These are phyloP conservation scores for Volucella zonaria DNA, from an alignment of 2,888 invertebrate species.

Conservation along the genomic window DNA sequence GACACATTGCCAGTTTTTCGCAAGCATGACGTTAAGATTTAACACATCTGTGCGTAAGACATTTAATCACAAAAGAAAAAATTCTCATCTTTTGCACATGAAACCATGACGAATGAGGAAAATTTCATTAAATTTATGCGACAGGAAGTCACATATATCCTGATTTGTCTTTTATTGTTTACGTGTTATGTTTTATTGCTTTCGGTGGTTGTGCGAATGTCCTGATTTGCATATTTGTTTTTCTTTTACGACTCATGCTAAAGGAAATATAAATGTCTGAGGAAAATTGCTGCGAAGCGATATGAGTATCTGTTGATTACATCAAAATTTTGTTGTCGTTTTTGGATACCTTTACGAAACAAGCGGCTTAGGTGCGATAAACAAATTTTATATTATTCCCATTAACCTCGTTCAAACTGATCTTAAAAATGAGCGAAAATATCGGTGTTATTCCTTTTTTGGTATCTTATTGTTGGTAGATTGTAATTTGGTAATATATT, in stretches of 20 bases:
- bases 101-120: conserved; percentile 28
- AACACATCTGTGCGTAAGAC: conserved; percentile 15
- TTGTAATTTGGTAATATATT: no score
- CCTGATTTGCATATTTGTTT: conserved; percentile 37
- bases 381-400: neutral
- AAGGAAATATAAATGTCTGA: conserved; percentile 18
- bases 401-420: no score
- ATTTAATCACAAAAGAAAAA: neutral
- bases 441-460: neutral
- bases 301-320: conserved; percentile 14
- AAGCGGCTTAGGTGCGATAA: neutral
- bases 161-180: conserved; percentile 19
- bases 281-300: conserved; percentile 1
- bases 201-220: conserved; percentile 21
- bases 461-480: no score
- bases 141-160: conserved; percentile 4
- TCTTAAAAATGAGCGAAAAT: no score
- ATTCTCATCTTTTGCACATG: conserved; percentile 18
- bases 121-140: conserved; percentile 35
- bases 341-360: neutral
- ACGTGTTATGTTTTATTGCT: conserved; percentile 23
- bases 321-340: conserved; percentile 19
- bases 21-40: conserved; percentile 10
- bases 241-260: conserved; percentile 31
- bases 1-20: neutral